Conservation (phyloP, 1,140 invertebrate genomes). For the Formica exsecta region DNA sequence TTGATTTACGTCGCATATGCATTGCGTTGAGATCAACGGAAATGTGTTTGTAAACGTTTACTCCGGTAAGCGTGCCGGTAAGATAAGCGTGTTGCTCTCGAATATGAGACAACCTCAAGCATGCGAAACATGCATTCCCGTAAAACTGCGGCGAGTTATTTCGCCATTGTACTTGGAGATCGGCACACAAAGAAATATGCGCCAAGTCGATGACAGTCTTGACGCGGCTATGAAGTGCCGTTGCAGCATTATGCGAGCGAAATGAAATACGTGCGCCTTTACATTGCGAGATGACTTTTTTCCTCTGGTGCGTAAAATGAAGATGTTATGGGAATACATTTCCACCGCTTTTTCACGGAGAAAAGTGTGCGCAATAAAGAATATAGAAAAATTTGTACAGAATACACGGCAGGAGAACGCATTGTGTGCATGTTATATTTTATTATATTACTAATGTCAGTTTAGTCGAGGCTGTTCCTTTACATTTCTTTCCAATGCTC, state of each 20-base stretch:
- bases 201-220: conserved; percentile 33
- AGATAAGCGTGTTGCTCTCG: conserved; percentile 25
- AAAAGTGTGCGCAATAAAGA: not conserved
- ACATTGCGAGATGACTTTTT: conserved; percentile 33
- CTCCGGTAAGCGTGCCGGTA: too few relatives aligned
- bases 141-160: conserved; percentile 50
- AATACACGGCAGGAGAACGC: not conserved
- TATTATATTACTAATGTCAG: conserved; percentile 4
- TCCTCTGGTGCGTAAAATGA: conserved; percentile 18
- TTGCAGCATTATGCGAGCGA: conserved; percentile 31
- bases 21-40: not conserved
- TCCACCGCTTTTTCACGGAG: not conserved
- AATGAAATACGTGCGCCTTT: conserved; percentile 34
- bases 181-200: conserved; percentile 20
- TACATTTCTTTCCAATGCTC: not conserved
- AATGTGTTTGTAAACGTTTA: conserved; percentile 23
- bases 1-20: conserved; percentile 6
- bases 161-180: conserved; percentile 43
- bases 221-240: conserved; percentile 16
- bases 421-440: not conserved
- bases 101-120: conserved; percentile 16
- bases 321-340: conserved; percentile 21
- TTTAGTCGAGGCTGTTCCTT: not conserved
- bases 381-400: conserved; percentile 3
- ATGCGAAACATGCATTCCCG: not conserved